A percentile compares a stretch with the other conserved stretches of the same genome.
Evolutionary conservation across 2,797 vertebrate genomes (phyloP).

Genomic region (Urophycis tenuis): DNA sequence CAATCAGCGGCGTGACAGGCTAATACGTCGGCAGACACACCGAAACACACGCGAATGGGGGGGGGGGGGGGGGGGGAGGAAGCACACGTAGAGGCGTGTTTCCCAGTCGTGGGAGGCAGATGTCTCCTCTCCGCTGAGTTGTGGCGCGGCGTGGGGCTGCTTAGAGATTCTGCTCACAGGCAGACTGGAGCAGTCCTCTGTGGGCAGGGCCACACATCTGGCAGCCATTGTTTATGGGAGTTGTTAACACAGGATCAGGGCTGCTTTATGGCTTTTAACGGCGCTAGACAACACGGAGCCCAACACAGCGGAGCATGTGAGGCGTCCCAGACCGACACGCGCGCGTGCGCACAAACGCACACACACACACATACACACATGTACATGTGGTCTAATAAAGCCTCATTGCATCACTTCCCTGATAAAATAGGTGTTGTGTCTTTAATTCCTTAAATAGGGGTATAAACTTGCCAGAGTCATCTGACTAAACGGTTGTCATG

Average conservation of each 20-base stretch:
- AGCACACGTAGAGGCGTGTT: too few species aligned
- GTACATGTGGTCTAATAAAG: too few species aligned
- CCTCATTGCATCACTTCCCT: neutral
- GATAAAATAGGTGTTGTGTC: neutral
- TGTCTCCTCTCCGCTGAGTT: neutral
- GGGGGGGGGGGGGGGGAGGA: too few species aligned
- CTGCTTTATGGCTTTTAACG: slow-evolving; percentile 41
- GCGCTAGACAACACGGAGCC: slow-evolving; percentile 11
- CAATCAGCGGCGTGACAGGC: too few species aligned
- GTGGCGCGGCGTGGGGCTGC: neutral
- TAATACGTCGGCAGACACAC: too few species aligned
- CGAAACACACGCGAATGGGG: too few species aligned
- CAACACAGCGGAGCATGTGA: neutral
- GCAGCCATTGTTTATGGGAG: slow-evolving; percentile 59
- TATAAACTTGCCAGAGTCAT: too few species aligned
- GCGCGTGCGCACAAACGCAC: neutral
- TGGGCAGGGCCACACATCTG: slow-evolving; percentile 56
- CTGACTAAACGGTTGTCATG: too few species aligned
- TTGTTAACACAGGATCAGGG: slow-evolving; percentile 56
- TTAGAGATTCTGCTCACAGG: slow-evolving; percentile 52
- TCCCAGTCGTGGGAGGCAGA: too few species aligned
- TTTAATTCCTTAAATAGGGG: neutral
- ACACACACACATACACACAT: too few species aligned
- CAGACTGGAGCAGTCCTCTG: slow-evolving; percentile 36
- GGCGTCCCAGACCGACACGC: neutral